These are phyloP conservation scores for Flexamia atlantica DNA, from an alignment of 2,888 invertebrate genomes.

Conservation along the genomic window DNA sequence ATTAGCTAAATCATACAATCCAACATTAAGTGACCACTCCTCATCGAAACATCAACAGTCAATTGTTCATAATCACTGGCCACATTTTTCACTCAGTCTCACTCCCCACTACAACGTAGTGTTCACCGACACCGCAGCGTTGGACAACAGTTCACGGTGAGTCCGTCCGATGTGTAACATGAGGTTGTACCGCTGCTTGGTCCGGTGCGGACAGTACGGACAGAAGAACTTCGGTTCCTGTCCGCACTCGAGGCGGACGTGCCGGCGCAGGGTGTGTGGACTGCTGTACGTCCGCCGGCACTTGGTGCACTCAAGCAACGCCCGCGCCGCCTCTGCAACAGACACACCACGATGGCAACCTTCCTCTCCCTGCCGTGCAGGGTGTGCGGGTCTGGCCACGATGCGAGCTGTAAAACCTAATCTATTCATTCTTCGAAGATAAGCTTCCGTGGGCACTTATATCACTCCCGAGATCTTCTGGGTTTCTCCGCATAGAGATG, in stretches of 20 bases:
- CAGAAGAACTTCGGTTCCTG: conserved; percentile 77
- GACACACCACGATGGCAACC: conserved; percentile 26
- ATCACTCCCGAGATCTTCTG: no score
- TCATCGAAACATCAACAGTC: no score
- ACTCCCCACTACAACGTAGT: background rate
- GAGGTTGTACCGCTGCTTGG: conserved; percentile 70
- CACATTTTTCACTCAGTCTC: background rate
- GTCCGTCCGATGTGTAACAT: conserved; percentile 69
- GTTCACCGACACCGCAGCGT: background rate
- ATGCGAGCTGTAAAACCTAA: no score
- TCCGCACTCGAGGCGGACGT: conserved; percentile 75
- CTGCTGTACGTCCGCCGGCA: conserved; percentile 80
- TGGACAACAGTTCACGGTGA: conserved; percentile 57
- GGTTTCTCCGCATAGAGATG: no score
- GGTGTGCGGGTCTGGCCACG: conserved; percentile 23
- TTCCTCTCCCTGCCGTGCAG: conserved; percentile 6
- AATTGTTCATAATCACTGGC: background rate
- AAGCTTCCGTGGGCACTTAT: no score
- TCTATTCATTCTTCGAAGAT: no score
- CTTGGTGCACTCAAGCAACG: conserved; percentile 74
- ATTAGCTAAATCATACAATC: no score
- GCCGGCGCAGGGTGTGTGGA: conserved; percentile 80
- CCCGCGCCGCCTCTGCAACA: conserved; percentile 32
- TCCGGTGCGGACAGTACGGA: conserved; percentile 74
- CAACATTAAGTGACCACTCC: no score